These are phyloP conservation scores for Arothron firmamentum DNA, from an alignment of 2,113 vertebrate genomes.

Conservation along the genomic window DNA sequence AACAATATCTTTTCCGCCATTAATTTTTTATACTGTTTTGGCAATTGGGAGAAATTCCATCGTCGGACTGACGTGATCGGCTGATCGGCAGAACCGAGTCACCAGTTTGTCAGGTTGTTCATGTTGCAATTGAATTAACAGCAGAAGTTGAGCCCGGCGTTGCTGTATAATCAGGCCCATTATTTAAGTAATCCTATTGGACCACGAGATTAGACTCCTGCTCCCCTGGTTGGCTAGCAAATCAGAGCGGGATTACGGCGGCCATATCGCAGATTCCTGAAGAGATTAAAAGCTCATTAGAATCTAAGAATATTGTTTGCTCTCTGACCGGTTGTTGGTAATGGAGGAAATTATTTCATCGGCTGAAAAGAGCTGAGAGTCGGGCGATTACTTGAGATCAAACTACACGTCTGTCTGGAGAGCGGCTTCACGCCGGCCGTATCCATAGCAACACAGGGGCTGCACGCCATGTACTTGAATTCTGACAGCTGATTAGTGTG, in stretches of 20 bases:
- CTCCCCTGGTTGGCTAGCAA: slow-evolving; percentile 52
- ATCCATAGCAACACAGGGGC: slow-evolving; percentile 68
- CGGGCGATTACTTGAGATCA: slow-evolving; percentile 33
- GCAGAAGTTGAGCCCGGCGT: slow-evolving; percentile 21
- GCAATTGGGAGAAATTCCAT: no score
- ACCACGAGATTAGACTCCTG: slow-evolving; percentile 57
- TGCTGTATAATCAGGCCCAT: slow-evolving; percentile 59
- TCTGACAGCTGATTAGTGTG: slow-evolving; percentile 59
- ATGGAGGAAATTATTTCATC: slow-evolving; percentile 33
- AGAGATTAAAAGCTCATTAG: slow-evolving; percentile 60
- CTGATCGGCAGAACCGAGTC: neutral
- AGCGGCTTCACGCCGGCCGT: slow-evolving; percentile 45
- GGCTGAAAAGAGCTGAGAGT: slow-evolving; percentile 27
- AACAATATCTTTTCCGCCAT: no score
- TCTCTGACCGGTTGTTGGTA: slow-evolving; percentile 53
- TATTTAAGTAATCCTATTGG: slow-evolving; percentile 64
- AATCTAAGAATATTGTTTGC: slow-evolving; percentile 56
- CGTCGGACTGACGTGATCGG: no score
- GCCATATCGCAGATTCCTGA: slow-evolving; percentile 41
- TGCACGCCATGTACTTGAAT: slow-evolving; percentile 44
- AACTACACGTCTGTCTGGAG: slow-evolving; percentile 26
- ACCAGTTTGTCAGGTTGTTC: slow-evolving; percentile 34
- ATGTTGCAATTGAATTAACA: slow-evolving; percentile 53
- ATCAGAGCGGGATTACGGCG: slow-evolving; percentile 59
- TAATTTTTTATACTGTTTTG: no score